Conservation (phyloP, 2,113 vertebrate genomes). For the Petroica traversi region DNA sequence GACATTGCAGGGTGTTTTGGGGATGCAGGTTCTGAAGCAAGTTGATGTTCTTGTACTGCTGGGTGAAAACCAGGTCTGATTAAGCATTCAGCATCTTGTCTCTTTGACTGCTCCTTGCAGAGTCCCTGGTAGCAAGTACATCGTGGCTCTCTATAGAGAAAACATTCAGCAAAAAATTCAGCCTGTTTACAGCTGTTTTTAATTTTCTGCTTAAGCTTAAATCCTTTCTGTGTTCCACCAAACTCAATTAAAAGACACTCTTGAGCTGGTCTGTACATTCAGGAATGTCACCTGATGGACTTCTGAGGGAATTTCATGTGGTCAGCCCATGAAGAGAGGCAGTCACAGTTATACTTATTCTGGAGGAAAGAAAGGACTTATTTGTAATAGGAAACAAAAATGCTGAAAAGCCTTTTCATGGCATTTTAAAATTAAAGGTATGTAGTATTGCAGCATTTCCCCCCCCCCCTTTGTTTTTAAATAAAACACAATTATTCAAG, state of each 20-base stretch:
- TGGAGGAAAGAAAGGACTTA: background rate
- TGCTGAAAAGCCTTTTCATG: background rate
- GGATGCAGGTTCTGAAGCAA: background rate
- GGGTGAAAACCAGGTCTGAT: background rate
- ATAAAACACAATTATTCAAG: background rate
- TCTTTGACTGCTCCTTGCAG: background rate
- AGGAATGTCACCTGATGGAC: background rate
- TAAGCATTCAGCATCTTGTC: background rate
- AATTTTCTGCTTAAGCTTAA: background rate
- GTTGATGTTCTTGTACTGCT: background rate
- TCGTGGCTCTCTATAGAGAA: background rate
- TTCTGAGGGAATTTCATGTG: background rate
- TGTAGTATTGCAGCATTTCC: background rate
- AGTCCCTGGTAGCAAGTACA: background rate
- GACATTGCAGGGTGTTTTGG: background rate
- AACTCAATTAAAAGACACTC: background rate
- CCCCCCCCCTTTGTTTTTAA: accelerated
- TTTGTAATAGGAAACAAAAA: background rate
- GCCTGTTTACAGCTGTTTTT: background rate
- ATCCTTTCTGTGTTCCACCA: background rate
- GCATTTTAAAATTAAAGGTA: background rate
- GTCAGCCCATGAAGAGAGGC: background rate
- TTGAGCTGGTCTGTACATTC: background rate
- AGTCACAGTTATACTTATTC: background rate
- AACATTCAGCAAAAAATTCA: background rate